Percentiles rank a stretch among this genome's conserved stretches.
phyloP scores from a whole-genome alignment of 1,140 invertebrate genomes.

The Saxidomus purpurata region DNA sequence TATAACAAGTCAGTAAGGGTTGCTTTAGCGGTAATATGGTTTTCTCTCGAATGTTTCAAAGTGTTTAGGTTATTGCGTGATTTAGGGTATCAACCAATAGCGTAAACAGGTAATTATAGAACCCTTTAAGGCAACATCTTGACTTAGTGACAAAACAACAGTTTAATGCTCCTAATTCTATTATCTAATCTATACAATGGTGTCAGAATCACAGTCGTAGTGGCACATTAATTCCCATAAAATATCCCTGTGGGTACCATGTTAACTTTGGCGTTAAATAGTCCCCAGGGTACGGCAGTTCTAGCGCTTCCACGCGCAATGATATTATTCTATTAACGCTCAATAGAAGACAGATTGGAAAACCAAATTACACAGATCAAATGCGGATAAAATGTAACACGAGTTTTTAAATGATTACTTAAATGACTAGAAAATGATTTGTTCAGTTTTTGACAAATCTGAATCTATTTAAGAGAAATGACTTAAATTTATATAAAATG shows the following conservation, averaged over 20 bases:
- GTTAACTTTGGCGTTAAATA: constrained; percentile 54
- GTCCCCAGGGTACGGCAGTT: constrained; percentile 44
- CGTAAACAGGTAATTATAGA: not conserved
- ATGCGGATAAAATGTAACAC: constrained; percentile 42
- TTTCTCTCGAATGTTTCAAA: too few relatives aligned
- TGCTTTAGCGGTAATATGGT: too few relatives aligned
- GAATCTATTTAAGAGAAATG: not conserved
- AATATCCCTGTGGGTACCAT: constrained; percentile 23
- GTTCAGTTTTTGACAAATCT: not conserved
- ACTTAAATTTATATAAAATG: constrained; percentile 31
- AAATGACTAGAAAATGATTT: constrained; percentile 39
- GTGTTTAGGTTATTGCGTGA: too few relatives aligned
- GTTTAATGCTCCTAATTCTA: constrained; percentile 41
- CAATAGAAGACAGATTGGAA: constrained; percentile 45
- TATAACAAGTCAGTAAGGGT: too few relatives aligned
- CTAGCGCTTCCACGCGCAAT: constrained; percentile 35
- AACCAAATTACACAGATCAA: constrained; percentile 49
- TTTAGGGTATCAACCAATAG: too few relatives aligned
- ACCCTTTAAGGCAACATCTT: constrained; percentile 45
- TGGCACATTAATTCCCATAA: constrained; percentile 41
- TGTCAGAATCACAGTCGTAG: constrained; percentile 25
- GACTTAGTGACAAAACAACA: constrained; percentile 36
- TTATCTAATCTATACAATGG: constrained; percentile 43
- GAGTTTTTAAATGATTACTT: constrained; percentile 11
- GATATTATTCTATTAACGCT: constrained; percentile 49